These are phyloP conservation scores for Drosophila trapezifrons DNA, from an alignment of 1,140 invertebrate species.

Conservation along the genomic window DNA sequence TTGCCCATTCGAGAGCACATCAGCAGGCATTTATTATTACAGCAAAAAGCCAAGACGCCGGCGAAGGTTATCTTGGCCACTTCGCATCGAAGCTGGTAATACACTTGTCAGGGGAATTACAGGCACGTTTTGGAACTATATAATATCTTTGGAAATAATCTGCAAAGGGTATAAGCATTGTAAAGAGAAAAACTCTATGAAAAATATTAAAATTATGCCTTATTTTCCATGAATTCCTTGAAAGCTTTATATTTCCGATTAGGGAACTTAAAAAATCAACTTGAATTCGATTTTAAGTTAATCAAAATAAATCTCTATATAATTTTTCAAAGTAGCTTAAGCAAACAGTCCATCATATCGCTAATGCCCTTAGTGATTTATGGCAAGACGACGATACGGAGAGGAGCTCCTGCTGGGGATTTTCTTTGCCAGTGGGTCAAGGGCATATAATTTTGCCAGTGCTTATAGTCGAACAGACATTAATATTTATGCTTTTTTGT, in stretches of 20 bases:
- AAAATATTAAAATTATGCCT: too few species aligned
- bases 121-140: constrained; percentile 9
- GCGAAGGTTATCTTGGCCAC: constrained; percentile 22
- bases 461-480: constrained; percentile 32
- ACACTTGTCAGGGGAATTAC: constrained; percentile 39
- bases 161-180: too few species aligned
- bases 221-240: neutral
- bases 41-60: constrained; percentile 28
- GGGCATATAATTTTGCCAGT: constrained; percentile 53
- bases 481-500: constrained; percentile 41
- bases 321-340: neutral
- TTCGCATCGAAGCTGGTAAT: constrained; percentile 35
- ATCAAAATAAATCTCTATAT: neutral
- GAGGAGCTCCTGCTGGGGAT: constrained; percentile 49
- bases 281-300: neutral
- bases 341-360: constrained; percentile 6
- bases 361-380: constrained; percentile 6
- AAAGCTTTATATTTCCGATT: neutral
- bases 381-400: constrained; percentile 11
- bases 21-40: constrained; percentile 65
- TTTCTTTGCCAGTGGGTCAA: constrained; percentile 74
- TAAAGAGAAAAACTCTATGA: too few species aligned
- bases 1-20: constrained; percentile 65
- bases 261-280: neutral
- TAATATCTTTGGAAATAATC: neutral